Evolutionary conservation across 2,797 vertebrate species (phyloP).

Genomic region (Liparis tanakae): DNA sequence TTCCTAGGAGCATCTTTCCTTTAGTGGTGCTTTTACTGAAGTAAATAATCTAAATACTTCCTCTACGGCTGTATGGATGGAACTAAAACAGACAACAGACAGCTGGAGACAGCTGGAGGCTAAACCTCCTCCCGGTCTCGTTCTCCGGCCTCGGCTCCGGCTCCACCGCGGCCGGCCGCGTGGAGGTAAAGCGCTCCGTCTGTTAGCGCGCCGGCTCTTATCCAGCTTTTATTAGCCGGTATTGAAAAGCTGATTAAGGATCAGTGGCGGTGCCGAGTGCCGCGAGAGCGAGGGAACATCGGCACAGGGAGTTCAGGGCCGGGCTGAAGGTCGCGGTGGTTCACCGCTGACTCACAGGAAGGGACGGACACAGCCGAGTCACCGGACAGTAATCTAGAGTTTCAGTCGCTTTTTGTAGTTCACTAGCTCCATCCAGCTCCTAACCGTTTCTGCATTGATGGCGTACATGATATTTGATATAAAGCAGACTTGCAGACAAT

Average conservation of each 20-base stretch:
- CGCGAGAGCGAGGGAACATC: slow-evolving; percentile 47
- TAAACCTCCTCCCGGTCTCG: not conserved
- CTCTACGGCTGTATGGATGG: not conserved
- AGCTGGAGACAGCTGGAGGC: not conserved
- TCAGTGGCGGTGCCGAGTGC: slow-evolving; percentile 62
- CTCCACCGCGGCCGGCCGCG: slow-evolving; percentile 12
- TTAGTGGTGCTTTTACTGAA: not conserved
- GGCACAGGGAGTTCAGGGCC: slow-evolving; percentile 41
- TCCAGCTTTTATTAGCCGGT: slow-evolving; percentile 79
- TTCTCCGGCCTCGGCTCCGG: slow-evolving; percentile 3
- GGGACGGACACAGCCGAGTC: slow-evolving; percentile 24
- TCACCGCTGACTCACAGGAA: slow-evolving; percentile 40
- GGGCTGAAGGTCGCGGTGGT: slow-evolving; percentile 65
- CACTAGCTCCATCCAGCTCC: not conserved
- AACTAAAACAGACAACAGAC: not conserved
- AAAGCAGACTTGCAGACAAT: not conserved
- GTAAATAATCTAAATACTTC: not conserved
- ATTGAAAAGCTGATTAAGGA: slow-evolving; percentile 80
- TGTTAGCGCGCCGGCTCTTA: slow-evolving; percentile 61
- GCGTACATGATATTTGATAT: not conserved
- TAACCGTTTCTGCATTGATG: not conserved
- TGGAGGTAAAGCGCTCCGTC: slow-evolving; percentile 78
- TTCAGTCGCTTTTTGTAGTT: not conserved
- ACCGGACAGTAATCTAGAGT: not conserved
- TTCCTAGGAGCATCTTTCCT: not conserved